Conservation (phyloP, 2,888 invertebrate species). For the Quadroppia sp. region DNA sequence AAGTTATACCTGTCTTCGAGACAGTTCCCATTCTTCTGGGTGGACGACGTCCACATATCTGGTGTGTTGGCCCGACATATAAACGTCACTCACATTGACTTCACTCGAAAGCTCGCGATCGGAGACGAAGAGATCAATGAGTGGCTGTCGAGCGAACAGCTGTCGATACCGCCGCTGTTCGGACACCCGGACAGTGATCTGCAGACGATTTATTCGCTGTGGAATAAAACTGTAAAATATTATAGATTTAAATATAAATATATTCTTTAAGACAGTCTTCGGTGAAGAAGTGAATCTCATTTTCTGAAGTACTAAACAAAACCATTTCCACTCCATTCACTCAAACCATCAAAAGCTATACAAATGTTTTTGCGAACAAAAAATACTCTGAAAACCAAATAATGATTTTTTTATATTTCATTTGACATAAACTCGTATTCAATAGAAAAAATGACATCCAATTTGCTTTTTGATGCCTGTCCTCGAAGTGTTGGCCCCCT, state of each 20-base stretch:
- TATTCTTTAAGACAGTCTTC: background rate
- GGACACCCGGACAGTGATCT: conserved; percentile 45
- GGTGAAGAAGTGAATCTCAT: background rate
- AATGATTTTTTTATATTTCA: no score
- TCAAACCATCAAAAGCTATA: no score
- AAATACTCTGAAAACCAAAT: no score
- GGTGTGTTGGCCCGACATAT: conserved; percentile 50
- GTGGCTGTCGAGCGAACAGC: conserved; percentile 45
- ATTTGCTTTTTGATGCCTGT: background rate
- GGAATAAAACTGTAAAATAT: conserved; percentile 48
- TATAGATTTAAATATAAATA: conserved; percentile 43
- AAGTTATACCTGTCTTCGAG: conserved; percentile 48
- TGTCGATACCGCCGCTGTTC: conserved; percentile 46
- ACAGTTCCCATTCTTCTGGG: conserved; percentile 55
- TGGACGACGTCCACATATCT: conserved; percentile 56
- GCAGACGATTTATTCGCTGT: conserved; percentile 45
- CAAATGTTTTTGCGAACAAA: no score
- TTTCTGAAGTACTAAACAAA: no score
- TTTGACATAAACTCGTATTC: no score
- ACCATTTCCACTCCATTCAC: no score
- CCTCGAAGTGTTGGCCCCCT: background rate
- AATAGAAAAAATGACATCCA: background rate
- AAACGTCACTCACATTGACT: conserved; percentile 47
- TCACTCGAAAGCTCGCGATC: conserved; percentile 45
- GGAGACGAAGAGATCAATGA: conserved; percentile 44